These are phyloP conservation scores for Ctena decussata DNA, from an alignment of 2,888 invertebrate species.

Conservation along the genomic window DNA sequence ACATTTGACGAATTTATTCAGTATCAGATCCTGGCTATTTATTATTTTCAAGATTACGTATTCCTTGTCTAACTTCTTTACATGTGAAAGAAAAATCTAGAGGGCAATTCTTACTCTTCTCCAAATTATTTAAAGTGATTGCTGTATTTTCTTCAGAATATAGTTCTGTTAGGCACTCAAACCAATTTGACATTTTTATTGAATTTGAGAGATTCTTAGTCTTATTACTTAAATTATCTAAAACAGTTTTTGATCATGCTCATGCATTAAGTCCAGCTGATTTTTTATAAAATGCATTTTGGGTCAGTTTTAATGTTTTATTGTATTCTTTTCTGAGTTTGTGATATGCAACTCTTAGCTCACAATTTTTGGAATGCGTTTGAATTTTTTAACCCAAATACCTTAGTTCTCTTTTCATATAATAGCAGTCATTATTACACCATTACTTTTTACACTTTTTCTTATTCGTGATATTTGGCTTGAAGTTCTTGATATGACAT, in stretches of 20 bases:
- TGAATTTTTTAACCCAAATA: background rate
- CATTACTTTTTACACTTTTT: background rate
- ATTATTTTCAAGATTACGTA: background rate
- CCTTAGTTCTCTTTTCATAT: background rate
- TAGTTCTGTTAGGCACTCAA: background rate
- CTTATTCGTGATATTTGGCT: background rate
- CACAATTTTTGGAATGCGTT: background rate
- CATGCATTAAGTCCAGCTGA: background rate
- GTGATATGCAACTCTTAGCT: background rate
- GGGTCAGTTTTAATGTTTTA: background rate
- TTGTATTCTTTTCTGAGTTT: background rate
- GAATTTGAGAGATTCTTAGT: background rate
- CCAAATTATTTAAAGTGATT: background rate
- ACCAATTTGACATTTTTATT: background rate
- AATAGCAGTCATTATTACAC: background rate
- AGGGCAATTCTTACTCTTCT: background rate
- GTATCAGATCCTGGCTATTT: background rate
- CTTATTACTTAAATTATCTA: background rate
- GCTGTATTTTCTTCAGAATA: background rate
- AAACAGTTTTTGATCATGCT: background rate
- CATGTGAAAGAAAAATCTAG: background rate
- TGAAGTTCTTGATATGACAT: background rate
- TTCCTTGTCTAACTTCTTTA: background rate
- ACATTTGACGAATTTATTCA: background rate
- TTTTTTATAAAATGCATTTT: background rate